Evolutionary conservation across 2,888 invertebrate genomes (phyloP), one percentile per base, ranked within the genome.

Genomic region (Nemoura dubitans): DNA sequence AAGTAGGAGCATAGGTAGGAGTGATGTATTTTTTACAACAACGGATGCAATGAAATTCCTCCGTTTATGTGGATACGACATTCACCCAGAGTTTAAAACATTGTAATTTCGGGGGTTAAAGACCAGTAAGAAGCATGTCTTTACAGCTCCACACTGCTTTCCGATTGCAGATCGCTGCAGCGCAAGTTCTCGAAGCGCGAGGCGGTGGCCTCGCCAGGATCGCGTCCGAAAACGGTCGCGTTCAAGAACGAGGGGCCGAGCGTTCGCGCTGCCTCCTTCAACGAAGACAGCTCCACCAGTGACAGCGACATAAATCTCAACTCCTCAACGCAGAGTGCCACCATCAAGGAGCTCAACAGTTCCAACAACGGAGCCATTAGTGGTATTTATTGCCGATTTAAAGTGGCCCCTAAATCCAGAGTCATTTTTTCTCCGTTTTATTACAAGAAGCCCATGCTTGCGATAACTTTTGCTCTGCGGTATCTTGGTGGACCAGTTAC

Each of bases 101-200:
- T n/a, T n/a, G n/a, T n/a, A n/a, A n/a, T n/a, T n/a, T n/a, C n/a
- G n/a, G n/a, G n/a, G n/a, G n/a, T n/a, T n/a, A n/a, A n/a, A n/a
- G n/a, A n/a, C n/a, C n/a, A n/a, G n/a, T n/a, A n/a, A n/a, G n/a
- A n/a, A n/a, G n/a, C n/a, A n/a, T n/a, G n/a, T n/a, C n/a, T n/a
- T n/a, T n/a, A n/a, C n/a, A n/a, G n/a, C n/a, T n/a, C n/a, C 10
- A 36, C 36, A 6, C 3, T 36, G 36, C 3, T 10, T 36, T 36
- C 10, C 36, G 89, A 91, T 88, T 90, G 26, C 83, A 88, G 88
- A 7, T 88, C 88, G 10, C 85, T 89, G 21, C 85, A 88, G 85
- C 87, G 86, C 85, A 88, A 88, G 82, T 86, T 88, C 80, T 77
- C 85, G 25, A 87, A 87, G 7, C 85, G 86, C 27, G 87, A 87